Evolutionary conservation across 2,797 vertebrate species (phyloP).

Genomic region (Eulemur rubriventer): DNA sequence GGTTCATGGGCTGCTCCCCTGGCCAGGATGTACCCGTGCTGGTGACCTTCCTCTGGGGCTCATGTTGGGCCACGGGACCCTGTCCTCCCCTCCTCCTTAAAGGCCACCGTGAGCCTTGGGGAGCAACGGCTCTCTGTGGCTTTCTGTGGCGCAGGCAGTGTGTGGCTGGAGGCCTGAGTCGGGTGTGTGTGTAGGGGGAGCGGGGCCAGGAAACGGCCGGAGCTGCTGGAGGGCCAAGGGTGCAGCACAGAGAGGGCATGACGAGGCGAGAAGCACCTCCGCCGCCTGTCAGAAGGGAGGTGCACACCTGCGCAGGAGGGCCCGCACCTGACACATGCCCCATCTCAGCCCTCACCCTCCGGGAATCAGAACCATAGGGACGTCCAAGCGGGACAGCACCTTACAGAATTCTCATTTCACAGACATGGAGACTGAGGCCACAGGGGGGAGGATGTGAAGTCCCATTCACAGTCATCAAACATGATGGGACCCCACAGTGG

Average conservation of each 20-base stretch:
- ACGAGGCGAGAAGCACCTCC: too few relatives aligned
- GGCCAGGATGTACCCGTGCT: not conserved
- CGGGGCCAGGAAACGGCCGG: not conserved
- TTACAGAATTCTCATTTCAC: not conserved
- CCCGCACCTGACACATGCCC: not conserved
- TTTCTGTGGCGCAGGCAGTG: not conserved
- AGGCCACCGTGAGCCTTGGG: not conserved
- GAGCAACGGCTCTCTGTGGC: not conserved
- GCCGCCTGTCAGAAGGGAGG: not conserved
- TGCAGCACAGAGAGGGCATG: not conserved
- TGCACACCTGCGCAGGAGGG: not conserved
- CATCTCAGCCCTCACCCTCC: not conserved
- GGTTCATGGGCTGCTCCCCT: too few relatives aligned
- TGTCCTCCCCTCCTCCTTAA: not conserved
- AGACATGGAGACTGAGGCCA: not conserved
- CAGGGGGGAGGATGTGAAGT: not conserved
- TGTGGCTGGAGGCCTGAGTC: not conserved
- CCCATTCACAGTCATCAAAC: not conserved
- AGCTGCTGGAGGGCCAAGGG: not conserved
- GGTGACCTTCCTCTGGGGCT: not conserved
- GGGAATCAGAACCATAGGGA: not conserved
- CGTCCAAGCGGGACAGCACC: accelerated
- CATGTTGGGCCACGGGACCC: not conserved
- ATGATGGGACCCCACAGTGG: not conserved
- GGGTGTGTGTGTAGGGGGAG: not conserved